These are phyloP conservation scores for Drosophila maculinotata DNA, from an alignment of 2,888 invertebrate genomes.

Conservation along the genomic window DNA sequence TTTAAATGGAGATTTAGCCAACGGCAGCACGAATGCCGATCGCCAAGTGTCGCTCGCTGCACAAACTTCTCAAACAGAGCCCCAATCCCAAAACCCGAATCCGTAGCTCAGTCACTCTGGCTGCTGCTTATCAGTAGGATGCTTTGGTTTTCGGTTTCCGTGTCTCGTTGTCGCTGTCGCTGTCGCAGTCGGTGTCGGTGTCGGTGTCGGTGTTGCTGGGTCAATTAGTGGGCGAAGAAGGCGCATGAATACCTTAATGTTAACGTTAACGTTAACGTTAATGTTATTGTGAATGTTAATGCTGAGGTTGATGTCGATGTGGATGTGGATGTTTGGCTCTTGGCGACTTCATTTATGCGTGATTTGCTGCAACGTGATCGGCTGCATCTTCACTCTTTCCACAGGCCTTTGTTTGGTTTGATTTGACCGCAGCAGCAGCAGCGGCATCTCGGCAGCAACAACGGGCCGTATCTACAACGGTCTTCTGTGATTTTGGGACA, in stretches of 20 bases:
- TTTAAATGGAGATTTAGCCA: constrained; percentile 75
- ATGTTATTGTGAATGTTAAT: constrained; percentile 34
- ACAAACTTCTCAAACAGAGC: constrained; percentile 37
- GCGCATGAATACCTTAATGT: constrained; percentile 78
- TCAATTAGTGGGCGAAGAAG: constrained; percentile 82
- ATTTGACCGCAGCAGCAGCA: constrained; percentile 39
- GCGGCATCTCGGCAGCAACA: constrained; percentile 39
- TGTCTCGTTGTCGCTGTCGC: constrained; percentile 52
- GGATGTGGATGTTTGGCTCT: no score
- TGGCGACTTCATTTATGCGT: constrained; percentile 67
- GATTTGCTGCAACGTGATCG: constrained; percentile 70
- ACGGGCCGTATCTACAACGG: constrained; percentile 46
- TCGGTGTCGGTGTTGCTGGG: constrained; percentile 61
- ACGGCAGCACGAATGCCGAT: constrained; percentile 51
- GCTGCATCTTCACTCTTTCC: constrained; percentile 22
- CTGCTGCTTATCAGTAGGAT: constrained; percentile 46
- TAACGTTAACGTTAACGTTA: constrained; percentile 51
- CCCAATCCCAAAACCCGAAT: constrained; percentile 1
- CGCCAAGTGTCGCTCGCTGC: constrained; percentile 46
- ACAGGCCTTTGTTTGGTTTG: constrained; percentile 44
- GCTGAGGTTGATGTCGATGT: no score
- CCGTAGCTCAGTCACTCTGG: no score
- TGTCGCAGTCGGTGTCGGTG: constrained; percentile 20
- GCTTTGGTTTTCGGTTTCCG: constrained; percentile 19
- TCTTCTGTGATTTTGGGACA: constrained; percentile 78